Evolutionary conservation across 1,140 invertebrate genomes (phyloP).

Genomic region (Phenacoccus solenopsis): DNA sequence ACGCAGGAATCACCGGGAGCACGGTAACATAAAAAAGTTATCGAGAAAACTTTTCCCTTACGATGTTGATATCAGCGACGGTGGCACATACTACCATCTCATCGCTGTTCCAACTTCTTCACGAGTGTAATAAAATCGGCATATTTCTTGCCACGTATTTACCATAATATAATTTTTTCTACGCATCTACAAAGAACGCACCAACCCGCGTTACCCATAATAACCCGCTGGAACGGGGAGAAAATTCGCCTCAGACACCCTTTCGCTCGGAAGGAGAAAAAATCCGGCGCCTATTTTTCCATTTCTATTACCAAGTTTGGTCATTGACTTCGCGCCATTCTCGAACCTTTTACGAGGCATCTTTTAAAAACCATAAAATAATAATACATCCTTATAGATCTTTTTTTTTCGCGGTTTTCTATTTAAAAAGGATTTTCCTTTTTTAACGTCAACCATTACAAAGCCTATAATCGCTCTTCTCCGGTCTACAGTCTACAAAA

Average conservation of each 20-base stretch:
- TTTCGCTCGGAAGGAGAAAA: background rate
- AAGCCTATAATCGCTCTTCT: background rate
- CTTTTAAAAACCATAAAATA: background rate
- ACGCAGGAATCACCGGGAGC: background rate
- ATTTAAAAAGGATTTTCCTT: no score
- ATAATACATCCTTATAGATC: background rate
- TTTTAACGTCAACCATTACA: background rate
- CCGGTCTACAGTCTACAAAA: background rate
- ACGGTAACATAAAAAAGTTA: background rate
- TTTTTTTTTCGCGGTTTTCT: background rate
- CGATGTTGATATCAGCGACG: background rate
- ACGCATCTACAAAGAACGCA: no score
- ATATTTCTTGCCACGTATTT: background rate
- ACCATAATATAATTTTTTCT: no score
- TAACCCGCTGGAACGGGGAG: no score
- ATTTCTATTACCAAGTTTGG: background rate
- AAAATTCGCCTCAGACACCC: background rate
- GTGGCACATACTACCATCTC: no score
- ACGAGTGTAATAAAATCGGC: background rate
- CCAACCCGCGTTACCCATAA: no score
- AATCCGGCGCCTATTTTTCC: background rate
- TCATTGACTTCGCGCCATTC: background rate
- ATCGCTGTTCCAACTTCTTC: background rate
- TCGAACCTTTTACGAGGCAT: background rate
- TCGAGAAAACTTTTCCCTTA: background rate